Conservation (phyloP, 1,140 invertebrate species). For the Eciton burchellii region DNA sequence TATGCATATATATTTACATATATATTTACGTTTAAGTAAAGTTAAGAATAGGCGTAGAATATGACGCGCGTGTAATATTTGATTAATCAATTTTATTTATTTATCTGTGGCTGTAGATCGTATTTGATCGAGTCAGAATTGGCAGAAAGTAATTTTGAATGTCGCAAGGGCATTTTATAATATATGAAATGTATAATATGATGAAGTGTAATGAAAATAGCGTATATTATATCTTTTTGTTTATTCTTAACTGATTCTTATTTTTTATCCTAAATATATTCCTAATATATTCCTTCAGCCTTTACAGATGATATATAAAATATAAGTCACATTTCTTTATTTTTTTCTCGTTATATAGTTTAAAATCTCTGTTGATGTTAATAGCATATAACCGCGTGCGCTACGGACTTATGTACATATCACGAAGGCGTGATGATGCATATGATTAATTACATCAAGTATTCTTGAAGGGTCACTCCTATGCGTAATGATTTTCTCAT, state of each 20-base stretch:
- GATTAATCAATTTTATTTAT: background rate
- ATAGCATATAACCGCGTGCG: background rate
- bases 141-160: background rate
- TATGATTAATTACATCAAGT: slow-evolving; percentile 80
- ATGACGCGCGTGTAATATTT: background rate
- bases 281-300: background rate
- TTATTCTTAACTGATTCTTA: background rate
- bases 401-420: background rate
- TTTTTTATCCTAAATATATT: background rate
- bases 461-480: slow-evolving; percentile 32
- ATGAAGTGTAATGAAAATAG: background rate
- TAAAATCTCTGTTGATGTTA: background rate
- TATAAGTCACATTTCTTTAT: background rate
- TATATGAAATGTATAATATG: background rate
- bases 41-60: background rate
- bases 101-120: background rate
- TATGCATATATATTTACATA: background rate
- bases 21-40: too few relatives aligned
- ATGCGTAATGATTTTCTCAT: slow-evolving; percentile 40
- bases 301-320: background rate
- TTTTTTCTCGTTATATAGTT: slow-evolving; percentile 10
- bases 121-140: background rate
- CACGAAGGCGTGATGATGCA: slow-evolving; percentile 50
- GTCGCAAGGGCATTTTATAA: background rate
- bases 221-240: background rate